Conservation (phyloP, 2,113 vertebrate species). For the Heterotilapia buettikoferi region DNA sequence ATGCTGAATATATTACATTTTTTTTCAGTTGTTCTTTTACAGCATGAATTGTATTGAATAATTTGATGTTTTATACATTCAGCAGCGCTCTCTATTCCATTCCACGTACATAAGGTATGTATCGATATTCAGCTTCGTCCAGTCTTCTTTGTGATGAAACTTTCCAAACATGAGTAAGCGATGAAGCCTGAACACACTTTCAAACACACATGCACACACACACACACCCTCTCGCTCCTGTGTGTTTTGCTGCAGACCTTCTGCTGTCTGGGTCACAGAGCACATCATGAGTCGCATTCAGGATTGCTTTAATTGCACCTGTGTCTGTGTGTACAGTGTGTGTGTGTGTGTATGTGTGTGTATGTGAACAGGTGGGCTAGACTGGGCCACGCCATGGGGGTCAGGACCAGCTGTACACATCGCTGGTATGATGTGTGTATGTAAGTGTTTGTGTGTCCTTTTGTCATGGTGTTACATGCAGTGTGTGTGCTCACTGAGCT, state of each 20-base stretch:
- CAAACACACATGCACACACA: not conserved
- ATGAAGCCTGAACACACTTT: not conserved
- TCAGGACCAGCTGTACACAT: slow-evolving; percentile 57
- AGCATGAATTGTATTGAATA: not conserved
- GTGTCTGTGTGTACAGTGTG: slow-evolving; percentile 9
- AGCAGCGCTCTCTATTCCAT: not conserved
- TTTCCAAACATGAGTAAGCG: not conserved
- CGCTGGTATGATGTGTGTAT: slow-evolving; percentile 30
- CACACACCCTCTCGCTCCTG: not conserved
- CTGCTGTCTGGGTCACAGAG: slow-evolving; percentile 65
- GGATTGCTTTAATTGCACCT: slow-evolving; percentile 64
- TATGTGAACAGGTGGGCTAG: slow-evolving; percentile 57
- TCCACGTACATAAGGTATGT: not conserved
- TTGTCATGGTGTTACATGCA: slow-evolving; percentile 4
- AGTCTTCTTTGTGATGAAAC: not conserved
- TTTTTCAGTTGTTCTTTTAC: not conserved
- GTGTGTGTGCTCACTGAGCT: slow-evolving; percentile 2
- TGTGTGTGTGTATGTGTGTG: not conserved
- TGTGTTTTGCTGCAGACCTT: slow-evolving; percentile 46
- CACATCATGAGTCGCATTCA: slow-evolving; percentile 60
- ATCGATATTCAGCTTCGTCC: not conserved
- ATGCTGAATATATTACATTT: not conserved
- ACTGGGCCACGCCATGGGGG: slow-evolving; percentile 48
- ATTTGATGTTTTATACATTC: not conserved
- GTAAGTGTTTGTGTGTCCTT: slow-evolving; percentile 14